phyloP scores from a whole-genome alignment of 2,797 vertebrate genomes.

The Ispidina lecontei region DNA sequence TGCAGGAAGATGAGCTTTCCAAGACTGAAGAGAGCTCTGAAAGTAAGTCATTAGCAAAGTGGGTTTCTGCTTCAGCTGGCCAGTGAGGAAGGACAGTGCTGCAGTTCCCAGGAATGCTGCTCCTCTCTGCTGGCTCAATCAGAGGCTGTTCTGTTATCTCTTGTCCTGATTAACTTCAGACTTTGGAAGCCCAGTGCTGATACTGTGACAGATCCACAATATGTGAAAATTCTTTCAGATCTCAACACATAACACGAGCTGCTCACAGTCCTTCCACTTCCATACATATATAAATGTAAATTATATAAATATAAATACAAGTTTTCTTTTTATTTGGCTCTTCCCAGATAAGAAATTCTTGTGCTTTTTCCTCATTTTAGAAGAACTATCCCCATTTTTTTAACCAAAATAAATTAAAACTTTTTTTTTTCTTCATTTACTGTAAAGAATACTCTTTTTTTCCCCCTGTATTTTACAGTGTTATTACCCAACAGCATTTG shows the following conservation, averaged over 20 bases:
- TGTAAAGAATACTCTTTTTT: fast-evolving
- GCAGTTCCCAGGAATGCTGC: not conserved
- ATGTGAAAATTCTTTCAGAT: not conserved
- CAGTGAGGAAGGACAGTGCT: not conserved
- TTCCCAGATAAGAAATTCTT: not conserved
- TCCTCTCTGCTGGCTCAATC: not conserved
- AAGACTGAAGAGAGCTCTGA: slow-evolving; percentile 86
- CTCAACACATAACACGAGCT: not conserved
- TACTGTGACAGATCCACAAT: not conserved
- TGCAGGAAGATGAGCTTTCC: slow-evolving; percentile 90
- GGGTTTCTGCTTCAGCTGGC: not conserved
- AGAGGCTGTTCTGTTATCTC: not conserved
- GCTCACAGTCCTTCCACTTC: not conserved
- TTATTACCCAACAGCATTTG: fast-evolving
- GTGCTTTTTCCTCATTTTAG: not conserved
- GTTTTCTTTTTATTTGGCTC: not conserved
- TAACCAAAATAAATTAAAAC: not conserved
- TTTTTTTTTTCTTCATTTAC: not conserved
- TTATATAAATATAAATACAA: too few species aligned
- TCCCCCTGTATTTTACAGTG: not conserved
- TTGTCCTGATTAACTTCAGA: slow-evolving; percentile 28
- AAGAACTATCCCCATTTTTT: not conserved
- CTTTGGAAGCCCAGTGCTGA: not conserved
- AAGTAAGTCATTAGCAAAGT: slow-evolving; percentile 74
- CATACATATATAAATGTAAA: too few species aligned